Conservation (phyloP, 2,888 invertebrate genomes). For the Pandemis heparana region DNA sequence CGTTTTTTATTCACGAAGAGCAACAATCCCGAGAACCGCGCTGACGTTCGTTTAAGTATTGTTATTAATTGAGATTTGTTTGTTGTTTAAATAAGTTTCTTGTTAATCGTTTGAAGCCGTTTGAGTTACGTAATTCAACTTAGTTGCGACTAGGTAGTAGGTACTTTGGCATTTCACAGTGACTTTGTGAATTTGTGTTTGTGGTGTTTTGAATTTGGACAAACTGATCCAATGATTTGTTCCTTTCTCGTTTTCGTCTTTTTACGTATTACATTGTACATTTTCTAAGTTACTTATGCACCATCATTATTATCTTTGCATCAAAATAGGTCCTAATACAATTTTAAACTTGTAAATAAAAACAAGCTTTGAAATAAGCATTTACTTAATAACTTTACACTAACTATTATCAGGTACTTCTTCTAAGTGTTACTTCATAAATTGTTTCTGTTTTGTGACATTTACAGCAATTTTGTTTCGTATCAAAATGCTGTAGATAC, state of each 20-base stretch:
- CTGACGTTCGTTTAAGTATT: slow-evolving; percentile 40
- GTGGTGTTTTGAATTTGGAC: too few species aligned
- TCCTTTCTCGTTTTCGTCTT: too few species aligned
- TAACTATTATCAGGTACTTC: too few species aligned
- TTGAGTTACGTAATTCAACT: not conserved
- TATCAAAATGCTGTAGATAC: not conserved
- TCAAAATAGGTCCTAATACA: too few species aligned
- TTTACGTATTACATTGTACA: too few species aligned
- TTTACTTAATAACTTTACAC: not conserved
- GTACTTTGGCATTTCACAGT: too few species aligned
- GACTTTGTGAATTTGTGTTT: too few species aligned
- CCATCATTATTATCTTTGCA: too few species aligned
- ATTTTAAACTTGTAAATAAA: too few species aligned
- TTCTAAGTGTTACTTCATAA: not conserved
- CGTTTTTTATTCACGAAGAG: slow-evolving; percentile 43
- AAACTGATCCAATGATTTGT: too few species aligned
- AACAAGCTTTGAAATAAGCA: too few species aligned
- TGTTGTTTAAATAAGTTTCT: slow-evolving; percentile 11
- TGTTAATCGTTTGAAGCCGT: not conserved
- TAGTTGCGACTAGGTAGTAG: not conserved
- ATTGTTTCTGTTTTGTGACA: not conserved
- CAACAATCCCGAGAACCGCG: slow-evolving; percentile 36
- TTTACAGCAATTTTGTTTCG: not conserved
- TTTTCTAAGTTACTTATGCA: too few species aligned
- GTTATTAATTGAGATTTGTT: slow-evolving; percentile 42